phyloP scores from a whole-genome alignment of 2,113 vertebrate genomes.

The Rhadina sibilatrix region DNA sequence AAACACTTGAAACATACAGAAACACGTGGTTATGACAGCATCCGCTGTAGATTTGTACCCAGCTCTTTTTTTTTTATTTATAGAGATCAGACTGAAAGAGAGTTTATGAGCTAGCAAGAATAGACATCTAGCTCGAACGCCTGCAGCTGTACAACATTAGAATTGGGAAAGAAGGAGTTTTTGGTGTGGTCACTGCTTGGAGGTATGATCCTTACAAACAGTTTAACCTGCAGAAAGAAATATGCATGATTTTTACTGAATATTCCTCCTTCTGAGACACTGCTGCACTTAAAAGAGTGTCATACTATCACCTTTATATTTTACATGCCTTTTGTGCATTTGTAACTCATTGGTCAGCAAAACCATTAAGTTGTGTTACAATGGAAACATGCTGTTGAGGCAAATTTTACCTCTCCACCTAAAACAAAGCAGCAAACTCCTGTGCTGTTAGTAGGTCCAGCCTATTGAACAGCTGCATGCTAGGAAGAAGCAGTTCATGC shows the following conservation, averaged over 20 bases:
- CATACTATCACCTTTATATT: neutral
- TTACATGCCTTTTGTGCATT: neutral
- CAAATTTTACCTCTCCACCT: neutral
- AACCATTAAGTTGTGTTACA: neutral
- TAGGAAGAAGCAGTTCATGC: neutral
- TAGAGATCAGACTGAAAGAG: neutral
- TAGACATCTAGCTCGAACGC: neutral
- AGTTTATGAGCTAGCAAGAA: neutral
- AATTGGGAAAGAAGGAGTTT: neutral
- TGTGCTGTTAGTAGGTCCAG: neutral
- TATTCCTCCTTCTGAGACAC: neutral
- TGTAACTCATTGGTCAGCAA: neutral
- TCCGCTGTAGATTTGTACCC: neutral
- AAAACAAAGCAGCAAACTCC: neutral
- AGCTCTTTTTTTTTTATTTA: neutral
- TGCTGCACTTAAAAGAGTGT: neutral
- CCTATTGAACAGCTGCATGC: neutral
- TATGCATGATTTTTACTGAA: neutral
- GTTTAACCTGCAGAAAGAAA: neutral
- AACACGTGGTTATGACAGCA: neutral
- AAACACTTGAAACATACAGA: neutral
- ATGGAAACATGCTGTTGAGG: neutral
- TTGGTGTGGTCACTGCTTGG: neutral
- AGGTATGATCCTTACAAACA: neutral
- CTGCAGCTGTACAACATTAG: neutral